Conservation (phyloP, 2,113 vertebrate genomes). For the Centrocercus urophasianus region DNA sequence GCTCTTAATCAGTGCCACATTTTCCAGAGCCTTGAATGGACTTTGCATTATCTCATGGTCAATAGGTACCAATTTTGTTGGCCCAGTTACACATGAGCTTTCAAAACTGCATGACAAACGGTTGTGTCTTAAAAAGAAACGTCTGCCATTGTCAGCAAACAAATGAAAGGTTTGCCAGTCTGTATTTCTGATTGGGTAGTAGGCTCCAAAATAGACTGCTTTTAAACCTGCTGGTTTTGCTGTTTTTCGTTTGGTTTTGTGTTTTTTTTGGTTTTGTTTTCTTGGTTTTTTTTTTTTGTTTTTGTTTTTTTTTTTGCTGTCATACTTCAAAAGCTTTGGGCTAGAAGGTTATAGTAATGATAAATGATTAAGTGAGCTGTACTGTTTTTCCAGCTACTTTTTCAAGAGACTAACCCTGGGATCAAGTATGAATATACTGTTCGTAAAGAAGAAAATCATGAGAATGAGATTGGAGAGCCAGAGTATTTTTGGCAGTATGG, state of each 20-base stretch:
- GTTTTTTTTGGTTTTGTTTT: too few species aligned
- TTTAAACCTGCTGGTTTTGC: not conserved
- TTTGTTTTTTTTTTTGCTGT: not conserved
- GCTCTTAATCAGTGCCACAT: not conserved
- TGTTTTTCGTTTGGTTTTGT: too few species aligned
- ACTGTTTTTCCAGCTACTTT: slow-evolving; percentile 84
- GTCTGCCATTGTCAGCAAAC: rapidly evolving
- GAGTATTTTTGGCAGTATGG: slow-evolving; percentile 91
- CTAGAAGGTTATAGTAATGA: not conserved
- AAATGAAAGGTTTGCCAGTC: not conserved
- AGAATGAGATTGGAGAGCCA: slow-evolving; percentile 85
- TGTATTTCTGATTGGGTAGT: not conserved
- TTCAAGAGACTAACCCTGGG: slow-evolving; percentile 93
- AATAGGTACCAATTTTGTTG: not conserved
- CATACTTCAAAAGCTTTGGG: not conserved
- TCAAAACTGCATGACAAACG: not conserved
- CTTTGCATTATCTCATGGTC: not conserved
- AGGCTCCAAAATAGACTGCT: not conserved
- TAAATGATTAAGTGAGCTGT: not conserved
- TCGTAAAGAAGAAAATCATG: slow-evolving; percentile 82
- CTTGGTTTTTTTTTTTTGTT: too few species aligned
- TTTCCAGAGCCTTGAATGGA: not conserved
- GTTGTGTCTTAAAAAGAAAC: not conserved
- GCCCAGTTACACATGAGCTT: not conserved
- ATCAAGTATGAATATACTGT: slow-evolving; percentile 91